Conservation (phyloP, 2,888 invertebrate genomes). For the Archips crataeganus region DNA sequence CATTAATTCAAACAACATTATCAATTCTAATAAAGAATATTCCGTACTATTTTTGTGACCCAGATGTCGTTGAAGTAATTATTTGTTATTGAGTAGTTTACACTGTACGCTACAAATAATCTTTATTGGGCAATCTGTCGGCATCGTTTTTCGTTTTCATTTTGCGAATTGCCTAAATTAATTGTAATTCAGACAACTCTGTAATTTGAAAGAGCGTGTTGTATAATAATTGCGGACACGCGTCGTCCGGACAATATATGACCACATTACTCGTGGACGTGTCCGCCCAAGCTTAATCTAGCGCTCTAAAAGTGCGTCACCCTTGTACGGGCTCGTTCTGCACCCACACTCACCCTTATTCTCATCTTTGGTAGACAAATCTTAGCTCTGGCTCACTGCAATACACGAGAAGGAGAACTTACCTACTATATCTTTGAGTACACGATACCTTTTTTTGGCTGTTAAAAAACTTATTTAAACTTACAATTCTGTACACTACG, state of each 20-base stretch:
- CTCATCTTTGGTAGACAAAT: conserved; percentile 35
- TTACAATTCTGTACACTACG: background rate
- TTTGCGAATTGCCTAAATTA: conserved; percentile 27
- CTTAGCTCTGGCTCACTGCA: conserved; percentile 11
- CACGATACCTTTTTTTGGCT: background rate
- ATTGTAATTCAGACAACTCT: conserved; percentile 30
- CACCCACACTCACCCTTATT: conserved; percentile 56
- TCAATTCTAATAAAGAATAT: no score
- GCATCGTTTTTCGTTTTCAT: conserved; percentile 2
- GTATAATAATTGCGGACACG: conserved; percentile 78
- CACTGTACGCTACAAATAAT: background rate
- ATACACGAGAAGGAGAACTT: conserved; percentile 9
- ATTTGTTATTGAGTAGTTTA: background rate
- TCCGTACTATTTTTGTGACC: background rate
- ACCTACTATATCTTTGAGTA: background rate
- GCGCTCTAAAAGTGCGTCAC: conserved; percentile 77
- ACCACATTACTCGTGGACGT: conserved; percentile 83
- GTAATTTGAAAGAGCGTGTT: conserved; percentile 48
- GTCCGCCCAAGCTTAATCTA: conserved; percentile 82
- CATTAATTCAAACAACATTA: no score
- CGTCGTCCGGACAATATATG: conserved; percentile 80
- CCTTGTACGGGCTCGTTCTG: conserved; percentile 63
- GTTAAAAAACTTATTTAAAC: background rate
- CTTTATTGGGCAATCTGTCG: background rate
- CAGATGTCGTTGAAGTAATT: background rate